phyloP scores from a whole-genome alignment of 2,797 vertebrate species.

The Menidia menidia region DNA sequence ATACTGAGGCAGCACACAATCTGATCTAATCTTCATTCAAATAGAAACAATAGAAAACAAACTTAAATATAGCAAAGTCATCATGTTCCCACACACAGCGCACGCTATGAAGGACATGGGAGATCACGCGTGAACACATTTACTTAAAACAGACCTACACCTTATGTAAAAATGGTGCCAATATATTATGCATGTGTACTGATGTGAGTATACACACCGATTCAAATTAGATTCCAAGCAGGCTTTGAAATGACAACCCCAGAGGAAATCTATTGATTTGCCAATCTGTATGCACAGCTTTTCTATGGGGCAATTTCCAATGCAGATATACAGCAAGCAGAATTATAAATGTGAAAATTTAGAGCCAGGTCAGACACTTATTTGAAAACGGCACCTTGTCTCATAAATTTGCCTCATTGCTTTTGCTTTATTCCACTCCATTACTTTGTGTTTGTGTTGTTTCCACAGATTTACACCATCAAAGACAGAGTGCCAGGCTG shows the following conservation, averaged over 20 bases:
- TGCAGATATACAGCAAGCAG: conserved; percentile 11
- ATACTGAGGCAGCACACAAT: no score
- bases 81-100: background rate
- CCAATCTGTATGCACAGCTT: conserved; percentile 51
- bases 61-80: conserved; percentile 16
- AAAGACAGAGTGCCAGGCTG: no score
- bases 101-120: background rate
- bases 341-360: conserved; percentile 11
- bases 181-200: conserved; percentile 38
- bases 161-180: conserved; percentile 29
- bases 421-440: background rate
- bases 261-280: conserved; percentile 60
- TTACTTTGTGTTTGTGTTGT: no score
- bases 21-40: no score
- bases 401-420: background rate
- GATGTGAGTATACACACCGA: conserved; percentile 43
- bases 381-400: conserved; percentile 6
- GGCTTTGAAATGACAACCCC: conserved; percentile 45
- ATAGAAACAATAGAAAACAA: no score
- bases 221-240: conserved; percentile 55
- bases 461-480: no score
- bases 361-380: background rate
- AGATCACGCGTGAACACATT: background rate
- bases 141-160: conserved; percentile 22
- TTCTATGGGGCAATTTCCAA: conserved; percentile 28